Evolutionary conservation across 2,797 vertebrate species (phyloP), one percentile per base, ranked within the genome.

Genomic region (Fistularia commersonii): DNA sequence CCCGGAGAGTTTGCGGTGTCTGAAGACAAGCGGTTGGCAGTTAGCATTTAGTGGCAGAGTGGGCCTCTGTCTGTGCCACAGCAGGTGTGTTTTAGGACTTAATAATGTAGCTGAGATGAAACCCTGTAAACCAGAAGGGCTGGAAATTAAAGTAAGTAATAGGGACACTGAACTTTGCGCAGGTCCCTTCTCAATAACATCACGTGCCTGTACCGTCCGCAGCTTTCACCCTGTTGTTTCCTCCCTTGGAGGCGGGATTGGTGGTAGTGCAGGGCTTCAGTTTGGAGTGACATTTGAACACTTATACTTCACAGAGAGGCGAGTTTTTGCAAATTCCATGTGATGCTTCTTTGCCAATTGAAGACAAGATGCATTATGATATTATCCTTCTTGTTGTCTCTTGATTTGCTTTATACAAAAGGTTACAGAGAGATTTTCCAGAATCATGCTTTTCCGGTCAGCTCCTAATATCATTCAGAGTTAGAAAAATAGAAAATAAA

Each of bases 71-170:
- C 66, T 10, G 69, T 23, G 59, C 61, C 72, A 79, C 72, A 85
- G 80, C 85, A 82, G 80, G 66, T 83, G 83, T 80, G 69, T 79
- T 86, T 85, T 79, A 80, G 74, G 82, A 82, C 69, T 79, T 77
- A 77, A 75, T 85, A 79, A 82, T 33, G n/a, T 9, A n/a, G 63
- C 32, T 61, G 63, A 71, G 74, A 77, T 71, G 65, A 65, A 68
- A 72, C 79, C 58, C 55, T 52, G 65, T 79, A 77, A 80, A 81
- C 65, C 69, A 70, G 54, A 59, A 54, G 69, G 52, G 56, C 49
- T 54, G 56, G 58, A 46, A 72, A 66, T 57, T 67, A 68, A 70
- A 49, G 58, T 23, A 51, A 64, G 65, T 65, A 64, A 78, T 42
- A 64, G 51, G 48, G 48, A 65, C 58, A 61, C 53, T 44, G 54